These are phyloP conservation scores for Psophia crepitans DNA, from an alignment of 2,113 vertebrate genomes.

Conservation along the genomic window DNA sequence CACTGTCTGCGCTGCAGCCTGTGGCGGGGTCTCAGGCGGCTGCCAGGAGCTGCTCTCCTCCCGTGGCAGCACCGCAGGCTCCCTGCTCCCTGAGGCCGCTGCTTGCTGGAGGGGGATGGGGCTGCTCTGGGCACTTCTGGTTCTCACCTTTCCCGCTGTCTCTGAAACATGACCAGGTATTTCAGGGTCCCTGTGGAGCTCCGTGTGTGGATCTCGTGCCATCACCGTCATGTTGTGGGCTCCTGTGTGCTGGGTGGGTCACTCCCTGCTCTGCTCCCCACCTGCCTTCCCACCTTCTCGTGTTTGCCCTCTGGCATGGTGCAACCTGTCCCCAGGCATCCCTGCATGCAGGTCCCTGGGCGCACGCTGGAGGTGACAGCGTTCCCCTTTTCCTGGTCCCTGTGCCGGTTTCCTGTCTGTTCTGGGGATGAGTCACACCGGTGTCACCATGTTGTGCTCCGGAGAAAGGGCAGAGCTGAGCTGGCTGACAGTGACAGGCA, in stretches of 20 bases:
- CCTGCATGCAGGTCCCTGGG: not conserved
- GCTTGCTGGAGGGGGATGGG: not conserved
- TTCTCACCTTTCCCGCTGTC: not conserved
- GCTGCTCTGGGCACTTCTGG: not conserved
- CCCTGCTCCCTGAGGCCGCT: fast-evolving
- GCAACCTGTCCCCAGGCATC: too few species aligned
- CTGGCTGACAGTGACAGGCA: not conserved
- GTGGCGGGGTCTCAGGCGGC: not conserved
- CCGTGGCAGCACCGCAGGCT: not conserved
- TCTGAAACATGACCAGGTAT: not conserved
- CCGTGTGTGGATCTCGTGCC: fast-evolving
- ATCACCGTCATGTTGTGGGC: fast-evolving
- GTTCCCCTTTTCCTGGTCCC: not conserved
- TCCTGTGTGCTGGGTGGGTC: not conserved
- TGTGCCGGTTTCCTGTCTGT: not conserved
- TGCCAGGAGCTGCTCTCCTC: not conserved
- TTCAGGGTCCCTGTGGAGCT: not conserved
- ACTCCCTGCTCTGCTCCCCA: not conserved
- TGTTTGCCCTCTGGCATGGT: fast-evolving
- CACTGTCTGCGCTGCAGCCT: not conserved
- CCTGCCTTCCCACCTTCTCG: not conserved
- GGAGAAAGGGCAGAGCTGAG: constrained; percentile 6
- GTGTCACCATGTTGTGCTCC: constrained; percentile 43
- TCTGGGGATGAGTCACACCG: constrained; percentile 9
- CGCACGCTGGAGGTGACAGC: fast-evolving